Conservation (phyloP, 1,140 invertebrate genomes). For the Drosophila takahashii region DNA sequence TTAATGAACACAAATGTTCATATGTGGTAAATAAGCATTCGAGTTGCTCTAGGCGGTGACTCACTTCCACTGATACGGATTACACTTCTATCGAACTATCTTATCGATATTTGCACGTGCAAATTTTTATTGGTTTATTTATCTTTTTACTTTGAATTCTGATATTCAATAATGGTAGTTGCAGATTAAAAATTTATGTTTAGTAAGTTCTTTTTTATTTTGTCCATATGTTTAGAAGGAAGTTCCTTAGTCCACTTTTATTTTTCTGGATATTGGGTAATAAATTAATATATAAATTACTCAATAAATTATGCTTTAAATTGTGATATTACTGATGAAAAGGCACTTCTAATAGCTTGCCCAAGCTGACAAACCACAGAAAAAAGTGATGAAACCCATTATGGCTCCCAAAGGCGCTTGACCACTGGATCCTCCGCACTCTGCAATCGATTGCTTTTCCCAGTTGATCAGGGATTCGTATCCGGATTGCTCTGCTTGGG, state of each 20-base stretch:
- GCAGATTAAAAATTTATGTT: neutral
- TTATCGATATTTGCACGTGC: slow-evolving; percentile 1
- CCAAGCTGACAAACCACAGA: slow-evolving; percentile 3
- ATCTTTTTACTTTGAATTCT: neutral
- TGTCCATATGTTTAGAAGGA: too few species aligned
- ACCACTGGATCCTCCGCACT: slow-evolving; percentile 32
- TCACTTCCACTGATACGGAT: neutral
- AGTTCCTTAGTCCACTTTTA: too few species aligned
- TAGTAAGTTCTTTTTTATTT: neutral
- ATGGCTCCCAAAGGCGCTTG: neutral
- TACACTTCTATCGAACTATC: neutral
- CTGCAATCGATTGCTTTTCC: slow-evolving; percentile 44
- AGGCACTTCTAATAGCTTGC: neutral
- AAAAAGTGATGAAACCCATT: neutral
- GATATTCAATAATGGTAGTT: neutral
- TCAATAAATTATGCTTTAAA: too few species aligned
- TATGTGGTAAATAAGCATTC: neutral
- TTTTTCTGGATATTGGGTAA: neutral
- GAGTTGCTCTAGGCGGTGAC: neutral
- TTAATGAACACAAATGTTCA: neutral
- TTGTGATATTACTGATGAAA: too few species aligned
- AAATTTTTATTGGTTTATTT: neutral
- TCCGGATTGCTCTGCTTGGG: neutral
- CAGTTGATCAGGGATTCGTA: slow-evolving; percentile 17
- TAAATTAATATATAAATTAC: neutral